A percentile compares a stretch with the other conserved stretches of the same genome.
These are phyloP conservation scores for Mayetiola destructor DNA, from an alignment of 2,888 invertebrate species.

Conservation along the genomic window DNA sequence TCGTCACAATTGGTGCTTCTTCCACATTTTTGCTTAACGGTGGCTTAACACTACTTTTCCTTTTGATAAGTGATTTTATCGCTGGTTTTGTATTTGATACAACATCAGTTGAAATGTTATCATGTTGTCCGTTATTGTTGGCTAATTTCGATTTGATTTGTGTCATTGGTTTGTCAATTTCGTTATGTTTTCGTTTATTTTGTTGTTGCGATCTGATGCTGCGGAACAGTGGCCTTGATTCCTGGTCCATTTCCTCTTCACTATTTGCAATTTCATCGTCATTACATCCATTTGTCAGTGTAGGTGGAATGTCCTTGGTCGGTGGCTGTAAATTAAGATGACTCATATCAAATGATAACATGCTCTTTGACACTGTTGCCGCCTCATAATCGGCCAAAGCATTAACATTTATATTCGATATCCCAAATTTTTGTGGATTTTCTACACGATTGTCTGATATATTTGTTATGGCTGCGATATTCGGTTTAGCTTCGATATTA, in stretches of 20 bases:
- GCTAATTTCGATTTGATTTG: neutral
- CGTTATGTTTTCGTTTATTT: constrained; percentile 38
- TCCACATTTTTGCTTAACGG: neutral
- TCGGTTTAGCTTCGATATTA: constrained; percentile 36
- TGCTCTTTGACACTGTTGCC: constrained; percentile 9
- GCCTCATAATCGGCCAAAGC: constrained; percentile 19
- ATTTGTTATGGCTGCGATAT: neutral
- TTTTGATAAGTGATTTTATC: neutral
- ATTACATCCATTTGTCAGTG: constrained; percentile 43
- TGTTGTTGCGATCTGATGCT: constrained; percentile 40
- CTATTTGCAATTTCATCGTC: constrained; percentile 57
- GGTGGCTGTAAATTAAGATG: constrained; percentile 27
- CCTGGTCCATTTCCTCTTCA: constrained; percentile 43
- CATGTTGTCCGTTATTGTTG: neutral
- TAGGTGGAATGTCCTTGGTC: too few relatives aligned
- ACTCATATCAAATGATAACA: constrained; percentile 28
- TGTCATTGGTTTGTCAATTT: constrained; percentile 15
- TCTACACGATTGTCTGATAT: constrained; percentile 19
- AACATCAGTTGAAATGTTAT: neutral
- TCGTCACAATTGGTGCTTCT: neutral
- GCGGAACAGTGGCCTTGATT: constrained; percentile 22
- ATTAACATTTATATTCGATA: constrained; percentile 33
- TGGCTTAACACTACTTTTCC: neutral
- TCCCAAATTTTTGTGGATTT: constrained; percentile 27
- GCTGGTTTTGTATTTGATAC: neutral